A percentile compares a stretch with the other conserved stretches of the same genome.
Conservation (phyloP, 2,113 vertebrate species). For the Ursus arctos region DNA sequence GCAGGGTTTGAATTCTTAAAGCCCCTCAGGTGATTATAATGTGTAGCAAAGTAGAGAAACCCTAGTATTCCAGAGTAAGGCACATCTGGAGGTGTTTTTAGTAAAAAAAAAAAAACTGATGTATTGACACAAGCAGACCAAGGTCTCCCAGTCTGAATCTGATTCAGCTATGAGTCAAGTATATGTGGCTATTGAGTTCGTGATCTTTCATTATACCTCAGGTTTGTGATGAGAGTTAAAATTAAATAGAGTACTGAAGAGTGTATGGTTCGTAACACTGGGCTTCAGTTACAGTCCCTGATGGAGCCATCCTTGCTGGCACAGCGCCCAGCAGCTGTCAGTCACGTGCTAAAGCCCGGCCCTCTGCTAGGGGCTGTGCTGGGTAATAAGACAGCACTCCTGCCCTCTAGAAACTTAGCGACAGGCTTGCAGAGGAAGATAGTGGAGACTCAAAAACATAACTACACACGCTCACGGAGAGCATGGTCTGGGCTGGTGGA, state of each 20-base stretch:
- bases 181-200: not conserved
- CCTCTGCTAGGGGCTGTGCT: accelerated
- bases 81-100: not conserved
- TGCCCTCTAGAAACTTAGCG: not conserved
- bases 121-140: not conserved
- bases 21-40: not conserved
- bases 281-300: not conserved
- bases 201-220: slow-evolving; percentile 32
- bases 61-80: not conserved
- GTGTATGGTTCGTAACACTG: not conserved
- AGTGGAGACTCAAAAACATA: not conserved
- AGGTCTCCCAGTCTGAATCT: not conserved
- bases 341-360: not conserved
- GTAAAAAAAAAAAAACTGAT: not conserved
- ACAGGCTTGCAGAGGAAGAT: not conserved
- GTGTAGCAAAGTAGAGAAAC: not conserved
- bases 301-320: not conserved
- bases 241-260: slow-evolving; percentile 1
- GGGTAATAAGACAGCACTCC: not conserved
- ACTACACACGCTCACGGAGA: not conserved
- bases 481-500: not conserved
- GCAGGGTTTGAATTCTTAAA: slow-evolving; percentile 21
- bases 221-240: slow-evolving; percentile 34
- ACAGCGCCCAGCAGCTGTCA: not conserved
- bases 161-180: slow-evolving; percentile 14